phyloP scores from a whole-genome alignment of 2,888 invertebrate genomes.

The Hyposoter didymator region DNA sequence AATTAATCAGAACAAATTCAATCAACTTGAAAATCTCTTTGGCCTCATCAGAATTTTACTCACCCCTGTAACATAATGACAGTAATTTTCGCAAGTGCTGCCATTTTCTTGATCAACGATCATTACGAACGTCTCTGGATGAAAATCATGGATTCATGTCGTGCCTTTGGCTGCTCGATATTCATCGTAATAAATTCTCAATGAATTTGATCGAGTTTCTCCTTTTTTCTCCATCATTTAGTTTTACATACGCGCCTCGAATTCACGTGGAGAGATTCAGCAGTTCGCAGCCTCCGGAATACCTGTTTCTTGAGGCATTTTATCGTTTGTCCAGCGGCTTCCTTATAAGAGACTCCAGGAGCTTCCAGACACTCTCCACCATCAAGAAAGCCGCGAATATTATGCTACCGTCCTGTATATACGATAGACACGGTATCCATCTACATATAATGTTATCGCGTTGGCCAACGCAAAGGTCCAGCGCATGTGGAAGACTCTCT shows the following conservation, averaged over 20 bases:
- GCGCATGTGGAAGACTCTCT: constrained; percentile 30
- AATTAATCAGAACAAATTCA: constrained; percentile 18
- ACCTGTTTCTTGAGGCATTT: constrained; percentile 55
- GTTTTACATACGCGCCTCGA: constrained; percentile 2
- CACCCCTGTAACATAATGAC: background rate
- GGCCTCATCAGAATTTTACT: background rate
- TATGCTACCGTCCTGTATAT: constrained; percentile 45
- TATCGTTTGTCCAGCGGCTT: constrained; percentile 54
- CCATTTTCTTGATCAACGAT: constrained; percentile 2
- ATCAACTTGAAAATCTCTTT: constrained; percentile 6
- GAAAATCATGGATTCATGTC: constrained; percentile 40
- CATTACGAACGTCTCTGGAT: background rate
- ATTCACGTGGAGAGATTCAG: constrained; percentile 43
- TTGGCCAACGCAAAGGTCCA: constrained; percentile 52
- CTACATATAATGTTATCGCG: constrained; percentile 26
- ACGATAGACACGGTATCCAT: background rate
- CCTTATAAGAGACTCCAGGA: constrained; percentile 43
- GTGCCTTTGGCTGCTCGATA: constrained; percentile 18
- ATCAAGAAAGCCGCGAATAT: constrained; percentile 55
- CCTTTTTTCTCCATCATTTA: constrained; percentile 7
- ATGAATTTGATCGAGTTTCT: constrained; percentile 29
- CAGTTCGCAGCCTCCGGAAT: constrained; percentile 48
- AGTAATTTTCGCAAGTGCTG: background rate
- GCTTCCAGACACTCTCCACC: constrained; percentile 49
- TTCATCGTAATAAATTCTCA: constrained; percentile 34